Conservation (phyloP, 1,140 invertebrate genomes). For the Littorina saxatilis region DNA sequence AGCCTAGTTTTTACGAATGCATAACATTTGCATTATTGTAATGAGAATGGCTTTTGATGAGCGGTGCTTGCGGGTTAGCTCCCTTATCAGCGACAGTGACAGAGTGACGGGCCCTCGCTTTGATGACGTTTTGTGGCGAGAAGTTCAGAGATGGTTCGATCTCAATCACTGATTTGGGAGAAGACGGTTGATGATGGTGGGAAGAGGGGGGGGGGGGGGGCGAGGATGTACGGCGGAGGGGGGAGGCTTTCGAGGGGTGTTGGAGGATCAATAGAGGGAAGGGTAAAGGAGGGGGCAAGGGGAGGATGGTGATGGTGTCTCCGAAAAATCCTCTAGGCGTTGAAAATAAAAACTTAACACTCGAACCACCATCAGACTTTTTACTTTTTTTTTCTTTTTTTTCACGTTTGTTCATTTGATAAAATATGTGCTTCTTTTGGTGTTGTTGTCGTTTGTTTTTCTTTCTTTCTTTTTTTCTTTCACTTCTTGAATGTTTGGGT, state of each 20-base stretch:
- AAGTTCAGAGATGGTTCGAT: slow-evolving; percentile 22
- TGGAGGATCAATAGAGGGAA: background rate
- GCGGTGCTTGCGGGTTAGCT: slow-evolving; percentile 5
- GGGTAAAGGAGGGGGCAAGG: background rate
- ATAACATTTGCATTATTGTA: slow-evolving; percentile 40
- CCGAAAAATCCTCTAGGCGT: background rate
- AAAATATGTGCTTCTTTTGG: too few relatives aligned
- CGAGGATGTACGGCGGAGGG: background rate
- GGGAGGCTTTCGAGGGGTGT: background rate
- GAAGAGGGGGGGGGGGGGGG: background rate
- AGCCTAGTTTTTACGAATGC: slow-evolving; percentile 23
- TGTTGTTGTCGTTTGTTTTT: too few relatives aligned
- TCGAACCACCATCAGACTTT: too few relatives aligned
- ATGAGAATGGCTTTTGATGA: slow-evolving; percentile 29
- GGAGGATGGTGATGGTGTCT: background rate
- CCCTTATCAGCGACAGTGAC: slow-evolving; percentile 38
- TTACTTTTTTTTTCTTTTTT: too few relatives aligned
- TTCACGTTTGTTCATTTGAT: too few relatives aligned
- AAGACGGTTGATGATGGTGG: too few relatives aligned
- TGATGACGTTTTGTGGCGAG: slow-evolving; percentile 1
- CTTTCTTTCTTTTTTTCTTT: too few relatives aligned
- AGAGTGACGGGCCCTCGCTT: slow-evolving; percentile 10
- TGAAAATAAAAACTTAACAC: background rate
- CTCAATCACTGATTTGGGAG: background rate
- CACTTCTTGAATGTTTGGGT: too few relatives aligned